These are phyloP conservation scores for Camponotus fellah DNA, from an alignment of 2,888 invertebrate species.

Conservation along the genomic window DNA sequence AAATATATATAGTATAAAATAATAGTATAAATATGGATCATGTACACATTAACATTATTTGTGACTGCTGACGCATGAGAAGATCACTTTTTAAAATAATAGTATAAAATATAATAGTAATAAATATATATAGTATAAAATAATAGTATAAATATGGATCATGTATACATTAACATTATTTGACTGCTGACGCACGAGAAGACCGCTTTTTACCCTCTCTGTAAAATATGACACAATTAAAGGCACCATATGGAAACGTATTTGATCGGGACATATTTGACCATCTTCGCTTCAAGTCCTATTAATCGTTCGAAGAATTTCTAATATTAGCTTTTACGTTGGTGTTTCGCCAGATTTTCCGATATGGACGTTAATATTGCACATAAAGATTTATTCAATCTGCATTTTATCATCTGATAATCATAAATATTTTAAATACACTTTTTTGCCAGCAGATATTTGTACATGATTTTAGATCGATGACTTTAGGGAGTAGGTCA, in stretches of 20 bases:
- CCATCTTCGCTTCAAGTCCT: background rate
- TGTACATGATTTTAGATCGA: background rate
- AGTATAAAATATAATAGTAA: too few relatives aligned
- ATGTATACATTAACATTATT: background rate
- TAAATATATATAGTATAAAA: too few relatives aligned
- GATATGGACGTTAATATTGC: conserved; percentile 2
- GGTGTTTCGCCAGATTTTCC: background rate
- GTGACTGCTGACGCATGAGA: background rate
- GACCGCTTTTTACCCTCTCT: background rate
- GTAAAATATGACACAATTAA: background rate
- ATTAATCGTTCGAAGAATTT: conserved; percentile 18
- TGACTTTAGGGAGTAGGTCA: background rate
- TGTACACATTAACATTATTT: background rate
- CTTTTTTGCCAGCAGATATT: background rate
- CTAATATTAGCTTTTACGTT: conserved; percentile 19
- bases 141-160: too few relatives aligned
- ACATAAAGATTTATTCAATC: background rate
- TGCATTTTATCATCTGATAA: background rate
- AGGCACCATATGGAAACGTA: background rate
- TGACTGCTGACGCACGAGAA: background rate
- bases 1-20: background rate
- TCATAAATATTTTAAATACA: background rate
- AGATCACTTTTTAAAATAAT: background rate
- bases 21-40: too few relatives aligned
- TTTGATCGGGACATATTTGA: background rate